Evolutionary conservation across 2,888 invertebrate genomes (phyloP), one percentile per base, ranked within the genome.

Genomic region (Drosophila formosana): DNA sequence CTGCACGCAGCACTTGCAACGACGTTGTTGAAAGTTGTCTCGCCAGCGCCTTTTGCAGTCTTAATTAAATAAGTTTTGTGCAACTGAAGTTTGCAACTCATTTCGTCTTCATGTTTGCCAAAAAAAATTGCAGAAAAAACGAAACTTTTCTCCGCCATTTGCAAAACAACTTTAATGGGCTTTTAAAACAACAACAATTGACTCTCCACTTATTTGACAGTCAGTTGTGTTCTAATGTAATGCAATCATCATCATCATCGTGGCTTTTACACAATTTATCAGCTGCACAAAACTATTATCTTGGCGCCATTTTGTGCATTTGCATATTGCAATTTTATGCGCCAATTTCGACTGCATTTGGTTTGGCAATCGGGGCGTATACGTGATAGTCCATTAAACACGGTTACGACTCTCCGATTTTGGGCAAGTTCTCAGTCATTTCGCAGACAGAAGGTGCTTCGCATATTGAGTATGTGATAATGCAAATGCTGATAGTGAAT

Each of bases 51-150:
- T 80, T 76, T 82, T 79, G 64, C 71, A 65, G 72, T 79, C 75
- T 89, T 86, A 89, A 86, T 86, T 86, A 89, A 86, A 86, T 89
- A 86, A 86, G 85, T 86, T 86, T 74, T 50, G 52, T 75, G 71
- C 67, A 67, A 11, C 45, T 63, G 45, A 41, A 62, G 55, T 64
- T 51, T 76, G 77, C 69, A 64, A 64, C 66, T 79, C 75, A 64
- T 72, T 71, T 60, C 43, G 60, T 61, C 67, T 28, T 25, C 11
- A 72, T 78, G 82, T 80, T 80, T 82, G 58, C 61, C 60, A 49
- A 76, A 73, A 75, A 18, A 18, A 18, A 18, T 18, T 18, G 18
- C 1, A 18, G 18, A 18, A 18, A 18, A 18, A 18, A 18, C 1
- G 1, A 18, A 78, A 64, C 7, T 78, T 72, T 51, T 43, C 28